Base-by-base conservation (phyloP, 2,797 vertebrate species). In the Knipowitschia caucasica region DNA sequence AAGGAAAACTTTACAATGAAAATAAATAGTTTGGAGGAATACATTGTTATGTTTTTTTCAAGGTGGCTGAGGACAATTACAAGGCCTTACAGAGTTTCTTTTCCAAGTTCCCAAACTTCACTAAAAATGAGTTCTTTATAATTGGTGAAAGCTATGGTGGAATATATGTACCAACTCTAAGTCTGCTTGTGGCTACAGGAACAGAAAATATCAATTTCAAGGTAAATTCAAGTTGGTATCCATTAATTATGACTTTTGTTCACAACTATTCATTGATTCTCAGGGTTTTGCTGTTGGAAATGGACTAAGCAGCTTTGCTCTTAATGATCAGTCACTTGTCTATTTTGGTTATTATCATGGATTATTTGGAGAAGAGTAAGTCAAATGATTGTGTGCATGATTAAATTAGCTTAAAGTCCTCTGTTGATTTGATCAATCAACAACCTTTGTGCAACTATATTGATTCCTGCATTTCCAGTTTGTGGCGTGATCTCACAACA, bases 261-360 rank as follows among this genome's bases (percentile, higher is more conserved):
- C 43, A 18, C 38, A 3, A n/a, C 1, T 11, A 1, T 52, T 4
- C n/a, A 4, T 31, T 35, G 50, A 2, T 62, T 56, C 59, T 21
- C 30, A 92, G 91, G 91, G 89, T n/a, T 92, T 91, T 78, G 82
- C 85, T 4, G 87, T 90, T 14, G 91, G 91, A 64, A 92, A 92
- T 2, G 90, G 90, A 20, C 26, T 91, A 62, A 87, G 84, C 73
- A 91, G 89, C 64, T 85, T 66, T 40, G 78, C 53, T 4, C 68
- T 88, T 35, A 91, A 92, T 55, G 87, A 91, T 64, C 87, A 91
- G 47, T 66, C 74, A 10, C 53, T 91, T 56, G 75, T 92, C 58
- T 90, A 89, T 71, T 92, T 90, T 63, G 87, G 79, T 34, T 90
- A 92, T 68, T 92, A 89, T 49, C 90, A 91, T 1, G 89, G 91